Percentiles rank a stretch among this genome's conserved stretches.
Conservation (phyloP, 2,113 vertebrate genomes). For the Bubo bubo region DNA sequence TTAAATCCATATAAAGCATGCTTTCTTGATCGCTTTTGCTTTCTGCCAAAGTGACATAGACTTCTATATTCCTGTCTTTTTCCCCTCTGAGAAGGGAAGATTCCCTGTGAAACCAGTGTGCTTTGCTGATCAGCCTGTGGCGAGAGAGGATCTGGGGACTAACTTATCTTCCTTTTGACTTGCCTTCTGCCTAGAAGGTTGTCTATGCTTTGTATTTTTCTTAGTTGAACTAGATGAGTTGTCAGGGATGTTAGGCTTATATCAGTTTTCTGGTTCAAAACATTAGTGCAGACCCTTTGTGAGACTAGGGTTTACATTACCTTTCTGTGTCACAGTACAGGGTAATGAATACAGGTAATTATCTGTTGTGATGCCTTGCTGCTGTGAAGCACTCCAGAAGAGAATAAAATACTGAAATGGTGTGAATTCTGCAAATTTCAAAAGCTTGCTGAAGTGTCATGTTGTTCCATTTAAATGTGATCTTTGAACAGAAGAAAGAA, state of each 20-base stretch:
- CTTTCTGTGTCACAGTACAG: neutral
- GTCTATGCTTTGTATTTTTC: neutral
- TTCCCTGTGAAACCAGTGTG: neutral
- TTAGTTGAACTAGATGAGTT: neutral
- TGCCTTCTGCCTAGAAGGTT: fast-evolving
- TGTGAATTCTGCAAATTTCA: neutral
- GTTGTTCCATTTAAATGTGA: neutral
- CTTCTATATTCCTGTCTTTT: neutral
- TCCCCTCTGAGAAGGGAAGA: neutral
- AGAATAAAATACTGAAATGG: neutral
- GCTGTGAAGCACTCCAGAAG: neutral
- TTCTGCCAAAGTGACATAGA: neutral
- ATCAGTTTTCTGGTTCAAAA: neutral
- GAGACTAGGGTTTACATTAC: neutral
- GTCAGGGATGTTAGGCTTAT: neutral
- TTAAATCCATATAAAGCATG: neutral
- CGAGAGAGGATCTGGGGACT: neutral
- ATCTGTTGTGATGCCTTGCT: neutral
- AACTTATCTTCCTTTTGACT: neutral
- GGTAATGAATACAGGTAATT: fast-evolving
- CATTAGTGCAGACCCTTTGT: neutral
- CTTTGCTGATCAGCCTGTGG: neutral
- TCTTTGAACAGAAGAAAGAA: neutral
- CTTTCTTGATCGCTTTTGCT: neutral
- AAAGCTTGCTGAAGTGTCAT: neutral